phyloP scores from a whole-genome alignment of 2,888 invertebrate species.

The Netelia fuscicornis region DNA sequence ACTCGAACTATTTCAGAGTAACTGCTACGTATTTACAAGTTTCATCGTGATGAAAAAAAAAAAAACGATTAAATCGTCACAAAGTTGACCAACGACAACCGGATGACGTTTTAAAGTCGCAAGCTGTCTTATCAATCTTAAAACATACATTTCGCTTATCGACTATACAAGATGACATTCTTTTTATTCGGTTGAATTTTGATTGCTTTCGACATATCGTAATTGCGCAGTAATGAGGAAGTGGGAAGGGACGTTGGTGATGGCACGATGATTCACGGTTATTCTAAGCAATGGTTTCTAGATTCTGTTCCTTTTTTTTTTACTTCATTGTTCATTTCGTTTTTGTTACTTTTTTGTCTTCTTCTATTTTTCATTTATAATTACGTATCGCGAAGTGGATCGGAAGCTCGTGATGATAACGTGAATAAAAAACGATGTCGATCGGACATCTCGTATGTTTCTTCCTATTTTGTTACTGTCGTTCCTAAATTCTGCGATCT shows the following conservation, averaged over 20 bases:
- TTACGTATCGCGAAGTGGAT: slow-evolving; percentile 29
- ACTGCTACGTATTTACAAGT: slow-evolving; percentile 54
- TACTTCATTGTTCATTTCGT: slow-evolving; percentile 1
- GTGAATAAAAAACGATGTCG: slow-evolving; percentile 6
- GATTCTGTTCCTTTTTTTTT: slow-evolving; percentile 28
- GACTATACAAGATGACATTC: slow-evolving; percentile 58
- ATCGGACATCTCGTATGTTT: not conserved
- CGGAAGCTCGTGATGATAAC: slow-evolving; percentile 35
- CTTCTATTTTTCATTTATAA: not conserved
- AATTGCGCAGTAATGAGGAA: slow-evolving; percentile 40
- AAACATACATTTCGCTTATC: slow-evolving; percentile 46
- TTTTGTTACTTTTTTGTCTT: not conserved
- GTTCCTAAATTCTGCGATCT: slow-evolving; percentile 44
- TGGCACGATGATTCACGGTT: slow-evolving; percentile 83
- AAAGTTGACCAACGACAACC: not conserved
- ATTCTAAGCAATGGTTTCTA: slow-evolving; percentile 63
- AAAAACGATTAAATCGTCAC: not conserved
- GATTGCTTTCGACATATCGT: slow-evolving; percentile 49
- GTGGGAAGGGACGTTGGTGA: slow-evolving; percentile 65
- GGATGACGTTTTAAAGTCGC: not conserved
- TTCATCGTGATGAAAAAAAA: not conserved
- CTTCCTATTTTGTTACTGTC: slow-evolving; percentile 12
- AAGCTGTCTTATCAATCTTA: not conserved
- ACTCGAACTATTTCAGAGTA: slow-evolving; percentile 17
- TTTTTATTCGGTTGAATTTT: slow-evolving; percentile 44